A percentile compares a stretch with the other conserved stretches of the same genome.
Evolutionary conservation across 2,888 invertebrate species (phyloP).

Genomic region (Apocheima hispidaria): DNA sequence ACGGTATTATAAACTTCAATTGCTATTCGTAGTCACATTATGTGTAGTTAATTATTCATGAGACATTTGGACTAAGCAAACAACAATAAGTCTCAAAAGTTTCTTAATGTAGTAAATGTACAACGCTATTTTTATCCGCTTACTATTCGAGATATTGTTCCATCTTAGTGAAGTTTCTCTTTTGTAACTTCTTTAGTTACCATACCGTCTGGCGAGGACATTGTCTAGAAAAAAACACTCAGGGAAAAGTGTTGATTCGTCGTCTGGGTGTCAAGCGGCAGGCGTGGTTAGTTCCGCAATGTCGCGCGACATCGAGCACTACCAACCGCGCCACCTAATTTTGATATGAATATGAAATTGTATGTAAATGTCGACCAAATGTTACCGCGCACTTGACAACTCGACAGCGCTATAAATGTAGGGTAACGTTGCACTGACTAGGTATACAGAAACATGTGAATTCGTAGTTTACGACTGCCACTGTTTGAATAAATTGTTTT

Average conservation of each 20-base stretch:
- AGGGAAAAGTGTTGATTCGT: constrained; percentile 47
- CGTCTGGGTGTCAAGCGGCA: constrained; percentile 48
- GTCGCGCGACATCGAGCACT: constrained; percentile 56
- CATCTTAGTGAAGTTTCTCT: constrained; percentile 35
- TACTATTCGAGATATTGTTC: constrained; percentile 39
- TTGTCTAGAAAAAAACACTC: constrained; percentile 34
- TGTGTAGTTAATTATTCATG: constrained; percentile 28
- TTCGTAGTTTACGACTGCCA: constrained; percentile 67
- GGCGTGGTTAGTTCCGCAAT: constrained; percentile 54
- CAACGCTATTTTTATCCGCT: constrained; percentile 35
- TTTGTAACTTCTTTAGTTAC: constrained; percentile 36
- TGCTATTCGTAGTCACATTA: constrained; percentile 26
- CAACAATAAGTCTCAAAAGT: constrained; percentile 33
- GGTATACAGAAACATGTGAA: constrained; percentile 73
- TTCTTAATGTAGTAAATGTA: constrained; percentile 33
- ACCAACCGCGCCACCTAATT: constrained; percentile 69
- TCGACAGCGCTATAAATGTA: constrained; percentile 77
- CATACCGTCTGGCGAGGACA: constrained; percentile 33
- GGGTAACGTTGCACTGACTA: constrained; percentile 69
- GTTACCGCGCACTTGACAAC: constrained; percentile 76
- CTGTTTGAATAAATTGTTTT: constrained; percentile 75
- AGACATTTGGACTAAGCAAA: constrained; percentile 23
- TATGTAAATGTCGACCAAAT: constrained; percentile 79
- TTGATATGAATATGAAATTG: constrained; percentile 82
- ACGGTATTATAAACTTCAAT: constrained; percentile 24